Evolutionary conservation across 2,113 vertebrate genomes (phyloP).

Genomic region (Aegypius monachus): DNA sequence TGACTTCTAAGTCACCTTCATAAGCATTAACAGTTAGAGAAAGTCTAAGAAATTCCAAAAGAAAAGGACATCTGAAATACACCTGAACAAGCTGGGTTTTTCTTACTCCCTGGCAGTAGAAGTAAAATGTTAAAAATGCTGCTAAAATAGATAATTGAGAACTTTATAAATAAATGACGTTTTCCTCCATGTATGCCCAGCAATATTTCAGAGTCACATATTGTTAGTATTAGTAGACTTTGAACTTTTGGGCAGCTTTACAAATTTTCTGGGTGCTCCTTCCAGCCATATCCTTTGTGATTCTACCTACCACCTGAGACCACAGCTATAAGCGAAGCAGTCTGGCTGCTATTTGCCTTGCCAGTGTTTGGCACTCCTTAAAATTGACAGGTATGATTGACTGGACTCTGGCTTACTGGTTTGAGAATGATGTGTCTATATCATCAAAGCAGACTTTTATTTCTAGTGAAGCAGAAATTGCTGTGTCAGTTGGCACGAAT

Average conservation of each 20-base stretch:
- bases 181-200: not conserved
- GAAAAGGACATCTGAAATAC: not conserved
- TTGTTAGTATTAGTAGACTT: not conserved
- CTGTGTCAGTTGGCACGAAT: not conserved
- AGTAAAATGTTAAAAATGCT: not conserved
- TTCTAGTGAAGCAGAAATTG: not conserved
- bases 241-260: not conserved
- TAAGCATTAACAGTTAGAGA: not conserved
- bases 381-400: not conserved
- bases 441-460: not conserved
- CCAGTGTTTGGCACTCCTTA: not conserved
- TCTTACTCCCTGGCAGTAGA: not conserved
- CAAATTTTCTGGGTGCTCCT: not conserved
- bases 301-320: not conserved
- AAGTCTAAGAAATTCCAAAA: not conserved
- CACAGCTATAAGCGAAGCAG: not conserved
- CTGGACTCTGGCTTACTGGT: not conserved
- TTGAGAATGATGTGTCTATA: not conserved
- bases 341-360: not conserved
- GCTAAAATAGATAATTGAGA: not conserved
- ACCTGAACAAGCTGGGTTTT: not conserved
- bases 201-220: not conserved
- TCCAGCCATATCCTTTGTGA: not conserved
- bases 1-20: not conserved
- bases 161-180: not conserved